Evolutionary conservation across 2,797 vertebrate genomes (phyloP).

Genomic region (Erpetoichthys calabaricus): DNA sequence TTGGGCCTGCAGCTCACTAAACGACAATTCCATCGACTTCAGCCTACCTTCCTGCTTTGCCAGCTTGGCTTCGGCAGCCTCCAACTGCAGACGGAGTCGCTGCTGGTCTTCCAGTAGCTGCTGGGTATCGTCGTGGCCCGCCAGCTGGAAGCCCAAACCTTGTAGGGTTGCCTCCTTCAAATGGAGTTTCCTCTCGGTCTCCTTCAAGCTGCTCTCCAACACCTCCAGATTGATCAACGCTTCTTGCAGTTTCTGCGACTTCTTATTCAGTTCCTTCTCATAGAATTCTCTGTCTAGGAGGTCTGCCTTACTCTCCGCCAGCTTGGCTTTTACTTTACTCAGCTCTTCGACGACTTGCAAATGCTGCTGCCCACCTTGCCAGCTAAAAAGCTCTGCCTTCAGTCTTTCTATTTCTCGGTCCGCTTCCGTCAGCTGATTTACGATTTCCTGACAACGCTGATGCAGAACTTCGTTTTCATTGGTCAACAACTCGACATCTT

Average conservation of each 20-base stretch:
- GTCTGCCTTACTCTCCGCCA: constrained; percentile 39
- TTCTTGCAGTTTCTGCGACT: constrained; percentile 53
- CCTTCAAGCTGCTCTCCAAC: constrained; percentile 49
- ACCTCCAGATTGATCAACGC: constrained; percentile 50
- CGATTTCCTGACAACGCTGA: constrained; percentile 57
- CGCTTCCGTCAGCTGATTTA: constrained; percentile 63
- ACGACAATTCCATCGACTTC: constrained; percentile 26
- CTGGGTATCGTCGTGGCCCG: constrained; percentile 26
- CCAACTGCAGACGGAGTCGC: constrained; percentile 30
- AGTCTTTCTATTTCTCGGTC: constrained; percentile 61
- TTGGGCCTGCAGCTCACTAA: constrained; percentile 35
- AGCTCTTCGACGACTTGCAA: constrained; percentile 38
- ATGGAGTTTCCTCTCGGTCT: constrained; percentile 57
- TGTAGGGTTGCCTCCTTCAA: constrained; percentile 57
- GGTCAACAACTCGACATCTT: constrained; percentile 46
- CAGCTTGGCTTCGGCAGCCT: constrained; percentile 34
- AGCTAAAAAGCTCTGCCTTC: constrained; percentile 43
- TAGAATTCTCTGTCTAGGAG: constrained; percentile 46
- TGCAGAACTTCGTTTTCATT: constrained; percentile 49
- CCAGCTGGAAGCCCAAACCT: constrained; percentile 49
- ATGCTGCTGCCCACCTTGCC: constrained; percentile 40
- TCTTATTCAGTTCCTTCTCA: constrained; percentile 50
- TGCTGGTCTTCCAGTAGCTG: constrained; percentile 29
- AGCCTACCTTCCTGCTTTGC: constrained; percentile 34
- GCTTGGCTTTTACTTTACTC: constrained; percentile 35